These are phyloP conservation scores for Gadus macrocephalus DNA, from an alignment of 2,113 vertebrate species.

Conservation along the genomic window DNA sequence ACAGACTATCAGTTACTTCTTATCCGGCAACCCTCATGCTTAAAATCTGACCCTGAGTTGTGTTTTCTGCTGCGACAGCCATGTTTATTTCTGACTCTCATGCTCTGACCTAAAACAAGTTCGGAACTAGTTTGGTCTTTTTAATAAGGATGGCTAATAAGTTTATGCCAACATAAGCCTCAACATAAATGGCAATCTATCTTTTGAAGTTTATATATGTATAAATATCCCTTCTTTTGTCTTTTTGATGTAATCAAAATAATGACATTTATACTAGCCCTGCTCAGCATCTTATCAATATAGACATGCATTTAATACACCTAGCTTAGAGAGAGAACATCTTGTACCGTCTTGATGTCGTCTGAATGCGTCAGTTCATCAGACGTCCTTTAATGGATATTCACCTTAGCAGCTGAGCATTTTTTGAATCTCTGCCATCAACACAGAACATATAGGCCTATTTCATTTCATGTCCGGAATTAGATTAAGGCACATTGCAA, in stretches of 20 bases:
- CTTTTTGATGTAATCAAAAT: too few species aligned
- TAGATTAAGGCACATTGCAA: constrained; percentile 3
- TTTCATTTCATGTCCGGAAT: constrained; percentile 6
- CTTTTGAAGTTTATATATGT: too few species aligned
- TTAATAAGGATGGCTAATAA: background rate
- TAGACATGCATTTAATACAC: too few species aligned
- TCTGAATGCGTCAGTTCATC: background rate
- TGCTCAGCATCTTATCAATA: too few species aligned
- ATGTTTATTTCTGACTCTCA: background rate
- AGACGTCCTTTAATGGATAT: background rate
- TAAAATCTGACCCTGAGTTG: background rate
- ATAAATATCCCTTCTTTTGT: too few species aligned
- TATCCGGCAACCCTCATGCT: background rate
- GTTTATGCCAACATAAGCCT: too few species aligned
- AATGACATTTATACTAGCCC: too few species aligned
- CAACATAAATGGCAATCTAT: too few species aligned
- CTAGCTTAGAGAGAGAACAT: too few species aligned
- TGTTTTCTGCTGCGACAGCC: background rate
- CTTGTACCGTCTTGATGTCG: too few species aligned
- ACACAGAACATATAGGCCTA: background rate
- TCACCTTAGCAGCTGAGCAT: background rate
- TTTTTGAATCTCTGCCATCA: constrained; percentile 4
- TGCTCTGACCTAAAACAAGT: background rate
- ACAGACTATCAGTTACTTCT: constrained; percentile 1
- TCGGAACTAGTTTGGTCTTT: background rate